Evolutionary conservation across 2,888 invertebrate genomes (phyloP), one percentile per base, ranked within the genome.

Genomic region (Hofmannophila pseudospretella): DNA sequence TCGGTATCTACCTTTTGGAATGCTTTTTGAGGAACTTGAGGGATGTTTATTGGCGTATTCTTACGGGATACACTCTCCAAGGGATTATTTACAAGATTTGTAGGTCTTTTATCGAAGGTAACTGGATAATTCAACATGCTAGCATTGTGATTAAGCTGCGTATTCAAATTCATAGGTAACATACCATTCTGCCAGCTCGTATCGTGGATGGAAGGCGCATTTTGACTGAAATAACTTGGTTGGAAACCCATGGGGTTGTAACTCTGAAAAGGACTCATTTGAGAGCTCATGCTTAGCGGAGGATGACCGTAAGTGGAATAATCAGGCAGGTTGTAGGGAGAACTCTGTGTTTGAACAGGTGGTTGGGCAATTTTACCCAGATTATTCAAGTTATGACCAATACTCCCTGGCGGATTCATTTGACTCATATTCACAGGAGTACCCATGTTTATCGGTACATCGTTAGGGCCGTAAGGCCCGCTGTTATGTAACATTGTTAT

Each of bases 401-500:
- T 60, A 54, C 52, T 57, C 43, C 72, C 64, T 32, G 67, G 62
- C 10, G 60, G 56, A 46, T 51, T 54, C 33, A 70, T 53, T 48
- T 66, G 66, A 22, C 66, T 55, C 60, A 73, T 62, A 47, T 74
- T 78, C 40, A 73, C 42, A 31, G 77, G 65, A 16, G 67, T 54
- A 37, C 72, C 65, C 58, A 73, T 61, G 43, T 71, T 79, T 31
- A 70, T 54, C 19, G 79, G 73, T 14, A 64, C 53, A 27, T 82
- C 84, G 41, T 68, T 75, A 8, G 73, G 65, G 49, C 73, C 78
- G 45, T 68, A 84, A 43, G 66, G 60, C 47, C 78, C 81, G 39
- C 66, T 81, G 46, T 82, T 81, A 51, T 79, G 82, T 51, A 79
- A 68, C 84, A 85, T 85, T 39, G 43, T 55, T 57, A 42, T 51